A percentile compares a stretch with the other conserved stretches of the same genome.
phyloP scores from a whole-genome alignment of 2,113 vertebrate genomes.

The Pionites leucogaster region DNA sequence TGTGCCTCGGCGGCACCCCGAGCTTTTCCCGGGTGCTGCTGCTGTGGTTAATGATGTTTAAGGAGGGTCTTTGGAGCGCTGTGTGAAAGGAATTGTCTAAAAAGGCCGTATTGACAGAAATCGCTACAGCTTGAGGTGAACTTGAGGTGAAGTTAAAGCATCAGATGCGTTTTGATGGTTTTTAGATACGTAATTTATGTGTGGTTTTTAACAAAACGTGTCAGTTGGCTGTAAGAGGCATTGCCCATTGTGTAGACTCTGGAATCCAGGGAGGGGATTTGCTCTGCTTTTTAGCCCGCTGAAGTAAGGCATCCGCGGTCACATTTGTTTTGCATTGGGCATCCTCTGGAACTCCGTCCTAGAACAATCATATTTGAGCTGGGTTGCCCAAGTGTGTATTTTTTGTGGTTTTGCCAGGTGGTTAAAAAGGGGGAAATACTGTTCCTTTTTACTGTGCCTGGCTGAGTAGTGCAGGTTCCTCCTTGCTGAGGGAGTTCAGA shows the following conservation, averaged over 20 bases:
- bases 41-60: accelerated
- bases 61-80: not conserved
- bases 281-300: not conserved
- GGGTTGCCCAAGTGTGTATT: accelerated
- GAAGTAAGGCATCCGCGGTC: accelerated
- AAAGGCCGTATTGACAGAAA: not conserved
- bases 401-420: not conserved
- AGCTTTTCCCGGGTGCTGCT: not conserved
- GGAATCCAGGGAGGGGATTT: not conserved
- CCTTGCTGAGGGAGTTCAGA: not conserved
- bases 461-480: not conserved
- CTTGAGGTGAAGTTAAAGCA: not conserved
- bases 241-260: not conserved
- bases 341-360: not conserved
- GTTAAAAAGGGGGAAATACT: not conserved
- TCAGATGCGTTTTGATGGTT: not conserved
- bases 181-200: not conserved
- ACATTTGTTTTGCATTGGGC: not conserved
- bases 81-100: not conserved
- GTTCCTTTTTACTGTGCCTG: not conserved
- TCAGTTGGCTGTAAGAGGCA: not conserved
- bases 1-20: not conserved
- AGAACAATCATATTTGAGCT: not conserved
- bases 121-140: not conserved
- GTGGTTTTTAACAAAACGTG: not conserved